A percentile compares a stretch with the other conserved stretches of the same genome.
Evolutionary conservation across 2,888 invertebrate species (phyloP).

Genomic region (Macropis europaea): DNA sequence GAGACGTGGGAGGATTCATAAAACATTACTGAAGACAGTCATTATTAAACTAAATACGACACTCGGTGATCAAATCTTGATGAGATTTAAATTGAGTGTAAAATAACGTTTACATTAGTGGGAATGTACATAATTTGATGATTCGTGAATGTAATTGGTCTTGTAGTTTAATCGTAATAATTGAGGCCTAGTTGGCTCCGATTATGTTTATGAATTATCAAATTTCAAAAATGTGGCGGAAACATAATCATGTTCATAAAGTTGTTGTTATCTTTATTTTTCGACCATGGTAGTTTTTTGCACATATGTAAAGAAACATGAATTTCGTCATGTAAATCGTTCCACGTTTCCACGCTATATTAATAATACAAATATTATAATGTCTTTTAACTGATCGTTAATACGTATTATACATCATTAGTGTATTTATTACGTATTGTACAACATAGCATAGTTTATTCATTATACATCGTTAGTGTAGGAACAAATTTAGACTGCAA

Average conservation of each 20-base stretch:
- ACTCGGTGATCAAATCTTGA: background rate
- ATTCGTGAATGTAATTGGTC: constrained; percentile 8
- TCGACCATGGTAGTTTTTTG: background rate
- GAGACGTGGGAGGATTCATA: constrained; percentile 25
- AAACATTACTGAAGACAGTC: background rate
- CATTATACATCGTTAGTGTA: constrained; percentile 42
- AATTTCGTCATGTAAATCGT: constrained; percentile 4
- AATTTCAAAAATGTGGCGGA: background rate
- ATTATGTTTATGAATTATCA: constrained; percentile 11
- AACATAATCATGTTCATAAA: background rate
- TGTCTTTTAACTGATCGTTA: constrained; percentile 44
- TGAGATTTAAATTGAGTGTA: background rate
- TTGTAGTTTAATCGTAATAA: constrained; percentile 16
- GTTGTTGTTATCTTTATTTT: constrained; percentile 1
- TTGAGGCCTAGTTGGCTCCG: constrained; percentile 11
- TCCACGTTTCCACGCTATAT: constrained; percentile 39
- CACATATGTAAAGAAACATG: background rate
- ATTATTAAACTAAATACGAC: background rate
- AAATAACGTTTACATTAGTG: background rate
- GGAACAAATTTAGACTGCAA: constrained; percentile 39
- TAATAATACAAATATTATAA: constrained; percentile 31
- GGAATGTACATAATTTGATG: background rate
- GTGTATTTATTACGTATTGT: constrained; percentile 44
- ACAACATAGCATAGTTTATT: constrained; percentile 43
- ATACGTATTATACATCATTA: constrained; percentile 42